Evolutionary conservation across 2,888 invertebrate genomes (phyloP), one percentile per base, ranked within the genome.

Genomic region (Lochmaea capreae): DNA sequence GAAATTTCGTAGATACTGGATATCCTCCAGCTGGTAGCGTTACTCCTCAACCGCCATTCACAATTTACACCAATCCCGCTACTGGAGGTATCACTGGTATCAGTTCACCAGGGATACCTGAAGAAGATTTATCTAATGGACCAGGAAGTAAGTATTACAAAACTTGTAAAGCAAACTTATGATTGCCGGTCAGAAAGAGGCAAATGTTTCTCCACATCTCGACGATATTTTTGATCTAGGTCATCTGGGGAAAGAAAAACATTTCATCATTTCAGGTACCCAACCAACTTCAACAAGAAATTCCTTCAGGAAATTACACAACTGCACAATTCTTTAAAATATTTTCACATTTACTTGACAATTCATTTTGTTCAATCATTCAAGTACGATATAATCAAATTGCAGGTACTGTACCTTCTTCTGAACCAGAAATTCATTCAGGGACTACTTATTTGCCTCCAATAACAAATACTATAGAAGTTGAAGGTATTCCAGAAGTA

Each of bases 31-130:
- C 85, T 16, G 87, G 86, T 22, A 86, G 84, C 78, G 83, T 80
- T 79, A 86, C 80, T 65, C 88, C 85, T 66, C 86, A 79, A 78
- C 87, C 82, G 72, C 86, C 84, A 65, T 88, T 81, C 82, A 80
- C 83, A 4, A 77, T 83, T 10, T 82, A 80, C 57, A 81, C 84
- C 22, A 82, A 81, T 61, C 80, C 86, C 78, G 80, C 83, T 77
- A 79, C 87, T 79, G 75, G 86, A 78, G 70, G 81, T 75, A 77
- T 82, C 26, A 81, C 81, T 10, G 67, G 80, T 74, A 67, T 84
- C 79, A 81, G 83, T 78, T 80, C 81, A 61, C 77, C 77, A 9
- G 65, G 58, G 12, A 49, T 58, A 33, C 66, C 73, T 16, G 49
- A 62, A 16, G 62, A 62, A 67, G 62, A 16, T 18, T 62, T 33